Base-by-base conservation (phyloP, 2,113 vertebrate genomes). In the Chaenogobius annularis region DNA sequence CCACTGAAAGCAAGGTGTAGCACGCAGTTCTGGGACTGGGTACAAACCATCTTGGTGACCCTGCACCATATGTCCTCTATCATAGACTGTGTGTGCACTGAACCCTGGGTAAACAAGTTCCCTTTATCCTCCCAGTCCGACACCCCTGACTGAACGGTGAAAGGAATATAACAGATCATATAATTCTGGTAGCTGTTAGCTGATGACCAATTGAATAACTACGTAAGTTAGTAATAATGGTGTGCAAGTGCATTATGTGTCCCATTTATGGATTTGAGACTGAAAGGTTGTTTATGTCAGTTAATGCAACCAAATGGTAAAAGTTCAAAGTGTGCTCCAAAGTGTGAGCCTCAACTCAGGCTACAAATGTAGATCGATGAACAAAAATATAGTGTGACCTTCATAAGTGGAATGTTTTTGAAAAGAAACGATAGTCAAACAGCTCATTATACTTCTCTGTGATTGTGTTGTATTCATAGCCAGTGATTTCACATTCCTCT, bases 401-500 rank as follows among this genome's bases (percentile, higher is more conserved):
- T 35, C 35, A 22, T 31, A 61, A 35, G 58, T 59, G 56, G 1
- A 59, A 23, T 59, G 52, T n/a, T n/a, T 55, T 55, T 55, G 8
- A 61, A 59, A 31, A 35, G 26, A 31, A 35, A 61, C 58, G 19
- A 59, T 14, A 59, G 56, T 59, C 23, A 35, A 15, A 31, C 56
- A 35, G 46, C 54, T 10, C 64, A 17, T 35, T 23, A 70, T 84
- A 76, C 19, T 46, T n/a, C 59, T 77, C 68, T 78, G 40, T 40
- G 17, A 40, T 63, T 63, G 26, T 43, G 10, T 40, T 63, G 35
- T 63, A 63, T 63, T 63, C 61, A 63, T 63, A 43, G 61, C 35
- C 37, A 19, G 14, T 76, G 74, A 81, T 79, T 75, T 66, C 78
- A 75, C 70, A 73, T 66, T 69, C 66, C 69, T 72, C 72, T 37